Evolutionary conservation across 2,113 vertebrate genomes (phyloP).

Genomic region (Phrynosoma blainvillii): DNA sequence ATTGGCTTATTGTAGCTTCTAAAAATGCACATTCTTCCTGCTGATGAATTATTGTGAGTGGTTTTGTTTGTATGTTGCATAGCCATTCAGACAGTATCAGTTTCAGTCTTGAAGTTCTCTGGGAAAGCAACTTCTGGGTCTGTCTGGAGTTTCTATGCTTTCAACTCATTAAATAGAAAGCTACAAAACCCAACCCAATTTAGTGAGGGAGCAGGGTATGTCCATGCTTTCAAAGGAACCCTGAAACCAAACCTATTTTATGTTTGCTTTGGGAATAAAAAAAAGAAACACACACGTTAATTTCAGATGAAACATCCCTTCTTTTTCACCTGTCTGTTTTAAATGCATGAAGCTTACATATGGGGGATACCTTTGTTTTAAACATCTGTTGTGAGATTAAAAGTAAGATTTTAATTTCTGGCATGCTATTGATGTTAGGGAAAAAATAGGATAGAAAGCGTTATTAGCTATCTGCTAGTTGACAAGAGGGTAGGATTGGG

Average conservation of each 20-base stretch:
- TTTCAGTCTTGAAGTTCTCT: not conserved
- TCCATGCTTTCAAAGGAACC: not conserved
- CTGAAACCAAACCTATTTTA: constrained; percentile 5
- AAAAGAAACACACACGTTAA: constrained; percentile 10
- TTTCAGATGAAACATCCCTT: constrained; percentile 39
- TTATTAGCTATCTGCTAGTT: constrained; percentile 79
- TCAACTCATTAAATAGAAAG: not conserved
- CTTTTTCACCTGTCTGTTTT: constrained; percentile 61
- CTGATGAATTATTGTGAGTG: not conserved
- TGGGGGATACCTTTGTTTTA: constrained; percentile 60
- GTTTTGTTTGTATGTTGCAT: not conserved
- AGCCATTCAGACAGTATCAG: not conserved
- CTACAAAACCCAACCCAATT: not conserved
- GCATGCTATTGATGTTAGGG: constrained; percentile 69
- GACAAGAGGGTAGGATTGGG: constrained; percentile 87
- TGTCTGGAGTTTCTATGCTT: accelerated
- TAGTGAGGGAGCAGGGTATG: not conserved
- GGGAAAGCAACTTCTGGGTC: not conserved
- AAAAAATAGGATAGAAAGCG: constrained; percentile 66
- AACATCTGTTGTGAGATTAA: constrained; percentile 68
- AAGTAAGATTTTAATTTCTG: constrained; percentile 73
- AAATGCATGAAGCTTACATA: not conserved
- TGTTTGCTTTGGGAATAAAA: constrained; percentile 33
- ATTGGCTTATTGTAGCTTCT: accelerated
- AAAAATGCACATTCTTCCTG: not conserved